These are phyloP conservation scores for Leucosticte australis DNA, from an alignment of 2,113 vertebrate species.

Conservation along the genomic window DNA sequence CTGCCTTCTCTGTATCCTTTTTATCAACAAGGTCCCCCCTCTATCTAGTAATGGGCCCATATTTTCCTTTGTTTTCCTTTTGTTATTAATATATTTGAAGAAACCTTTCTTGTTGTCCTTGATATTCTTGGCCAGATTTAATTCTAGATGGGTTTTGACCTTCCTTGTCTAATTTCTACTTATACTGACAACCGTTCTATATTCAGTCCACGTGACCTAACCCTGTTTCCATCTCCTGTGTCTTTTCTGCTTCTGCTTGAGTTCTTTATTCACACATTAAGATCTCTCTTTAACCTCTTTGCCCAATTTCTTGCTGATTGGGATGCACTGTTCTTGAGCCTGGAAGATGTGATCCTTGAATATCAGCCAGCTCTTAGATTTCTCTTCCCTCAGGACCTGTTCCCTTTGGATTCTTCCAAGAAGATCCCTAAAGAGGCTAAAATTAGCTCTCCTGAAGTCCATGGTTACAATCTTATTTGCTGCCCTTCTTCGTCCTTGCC, in stretches of 20 bases:
- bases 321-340: background rate
- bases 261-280: background rate
- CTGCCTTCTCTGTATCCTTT: background rate
- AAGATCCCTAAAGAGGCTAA: background rate
- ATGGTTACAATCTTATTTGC: background rate
- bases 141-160: background rate
- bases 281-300: background rate
- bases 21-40: background rate
- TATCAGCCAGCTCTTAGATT: background rate
- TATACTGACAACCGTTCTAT: background rate
- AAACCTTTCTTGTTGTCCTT: background rate
- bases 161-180: background rate
- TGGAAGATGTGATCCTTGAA: background rate
- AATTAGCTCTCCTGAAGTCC: background rate
- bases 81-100: background rate
- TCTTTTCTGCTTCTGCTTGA: background rate
- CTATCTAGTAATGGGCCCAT: background rate
- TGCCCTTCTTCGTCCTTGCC: background rate
- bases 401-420: background rate
- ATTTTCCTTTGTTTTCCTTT: background rate
- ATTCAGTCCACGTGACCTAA: background rate
- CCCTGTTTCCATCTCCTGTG: background rate
- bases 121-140: background rate
- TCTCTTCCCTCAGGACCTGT: background rate
- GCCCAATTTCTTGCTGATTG: background rate